Evolutionary conservation across 2,888 invertebrate genomes (phyloP), one percentile per base, ranked within the genome.

Genomic region (Noctua pronuba): DNA sequence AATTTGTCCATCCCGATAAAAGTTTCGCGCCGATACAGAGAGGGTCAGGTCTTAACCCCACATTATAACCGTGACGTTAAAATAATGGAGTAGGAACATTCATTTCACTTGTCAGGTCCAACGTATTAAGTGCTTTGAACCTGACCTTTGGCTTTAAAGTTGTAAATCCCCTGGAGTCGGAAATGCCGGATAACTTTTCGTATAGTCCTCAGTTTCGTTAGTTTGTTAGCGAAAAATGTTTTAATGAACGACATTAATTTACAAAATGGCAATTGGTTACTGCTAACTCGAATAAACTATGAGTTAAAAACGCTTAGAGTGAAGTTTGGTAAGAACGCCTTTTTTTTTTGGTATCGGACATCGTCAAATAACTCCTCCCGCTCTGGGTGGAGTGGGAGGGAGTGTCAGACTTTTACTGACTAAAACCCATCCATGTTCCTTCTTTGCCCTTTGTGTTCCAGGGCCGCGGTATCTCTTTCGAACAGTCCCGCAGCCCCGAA

Each of bases 61-160:
- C 24, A 31, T 62, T 52, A 67, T 80, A 84, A 71, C 46, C 10
- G 24, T 69, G 60, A 69, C 64, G 64, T 65, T 60, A 65, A 85
- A 68, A 80, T 72, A 72, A 85, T 64, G 73, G 31, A 80, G n/a
- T 44, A 11, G 5, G 6, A 72, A 69, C 79, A 24, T 82, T 80
- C 69, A 76, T 73, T 86, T 70, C 65, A 75, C 49, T 60, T 84
- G 84, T 79, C 74, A 78, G 79, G 60, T 82, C 16, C 68, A 74
- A 41, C 38, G 74, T 83, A 73, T 76, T 62, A 75, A 86, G 65
- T 68, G 74, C 31, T 82, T 65, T 84, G 84, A 86, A 78, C 86
- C 83, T 84, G 86, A 84, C 84, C 84, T 82, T 84, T 73, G n/a
- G 62, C 69, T 64, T n/a, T 10, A 62, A 86, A 84, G 83, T 84